Conservation (phyloP, 2,888 invertebrate genomes). For the Acanthosepion esculentum region DNA sequence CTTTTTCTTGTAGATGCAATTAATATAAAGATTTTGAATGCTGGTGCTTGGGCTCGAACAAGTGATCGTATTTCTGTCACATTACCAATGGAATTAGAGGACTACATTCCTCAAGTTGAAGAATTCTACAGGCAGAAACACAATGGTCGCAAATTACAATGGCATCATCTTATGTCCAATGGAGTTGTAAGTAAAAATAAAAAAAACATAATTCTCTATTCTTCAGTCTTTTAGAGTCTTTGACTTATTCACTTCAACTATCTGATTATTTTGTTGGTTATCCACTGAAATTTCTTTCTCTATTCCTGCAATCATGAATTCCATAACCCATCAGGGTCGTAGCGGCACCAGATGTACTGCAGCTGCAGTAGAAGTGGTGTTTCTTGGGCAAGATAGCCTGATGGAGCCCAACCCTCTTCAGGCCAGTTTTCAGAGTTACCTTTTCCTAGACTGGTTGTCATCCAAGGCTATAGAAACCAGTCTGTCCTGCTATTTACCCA, state of each 20-base stretch:
- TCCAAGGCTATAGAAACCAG: no score
- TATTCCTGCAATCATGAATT: no score
- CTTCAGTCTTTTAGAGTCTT: not conserved
- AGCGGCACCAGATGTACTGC: no score
- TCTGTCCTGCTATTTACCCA: no score
- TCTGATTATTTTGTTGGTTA: not conserved
- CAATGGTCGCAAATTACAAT: slow-evolving; percentile 96
- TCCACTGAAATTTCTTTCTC: no score
- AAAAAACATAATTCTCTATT: not conserved
- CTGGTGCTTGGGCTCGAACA: slow-evolving; percentile 96
- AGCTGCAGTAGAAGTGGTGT: no score
- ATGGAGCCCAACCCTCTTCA: no score
- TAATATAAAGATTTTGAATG: slow-evolving; percentile 98
- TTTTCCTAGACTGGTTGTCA: no score
- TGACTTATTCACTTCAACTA: not conserved
- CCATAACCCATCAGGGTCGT: no score
- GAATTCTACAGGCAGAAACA: slow-evolving; percentile 98
- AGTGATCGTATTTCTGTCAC: slow-evolving; percentile 96
- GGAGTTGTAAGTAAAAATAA: slow-evolving; percentile 83
- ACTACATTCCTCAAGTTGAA: slow-evolving; percentile 98
- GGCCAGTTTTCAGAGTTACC: no score
- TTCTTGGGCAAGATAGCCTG: no score
- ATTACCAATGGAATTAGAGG: slow-evolving; percentile 96
- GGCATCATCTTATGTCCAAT: slow-evolving; percentile 99
- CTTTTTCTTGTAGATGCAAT: slow-evolving; percentile 79